Conservation (phyloP, 2,113 vertebrate species). For the Bungarus multicinctus region DNA sequence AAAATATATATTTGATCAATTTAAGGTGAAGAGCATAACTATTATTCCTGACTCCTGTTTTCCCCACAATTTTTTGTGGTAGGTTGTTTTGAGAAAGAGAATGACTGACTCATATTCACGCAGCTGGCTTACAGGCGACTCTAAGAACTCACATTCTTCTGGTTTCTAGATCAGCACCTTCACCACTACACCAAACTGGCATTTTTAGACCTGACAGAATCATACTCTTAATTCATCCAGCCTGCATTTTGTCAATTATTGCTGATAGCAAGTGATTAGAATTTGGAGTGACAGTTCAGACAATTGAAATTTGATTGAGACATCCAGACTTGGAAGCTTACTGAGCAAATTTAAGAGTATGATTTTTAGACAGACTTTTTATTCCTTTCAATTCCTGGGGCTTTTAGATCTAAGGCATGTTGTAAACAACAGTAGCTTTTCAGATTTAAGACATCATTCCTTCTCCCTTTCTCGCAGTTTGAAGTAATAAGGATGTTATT, state of each 20-base stretch:
- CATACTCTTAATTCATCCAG: neutral
- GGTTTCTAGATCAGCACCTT: neutral
- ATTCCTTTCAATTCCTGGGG: neutral
- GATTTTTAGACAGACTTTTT: neutral
- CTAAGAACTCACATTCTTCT: neutral
- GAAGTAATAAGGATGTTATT: neutral
- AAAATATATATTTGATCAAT: neutral
- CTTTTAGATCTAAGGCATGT: neutral
- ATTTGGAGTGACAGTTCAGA: neutral
- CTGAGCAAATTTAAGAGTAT: neutral
- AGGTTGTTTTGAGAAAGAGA: neutral
- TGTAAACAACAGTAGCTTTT: neutral
- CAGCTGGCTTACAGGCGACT: neutral
- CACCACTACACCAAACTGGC: neutral
- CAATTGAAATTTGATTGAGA: neutral
- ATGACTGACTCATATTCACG: neutral
- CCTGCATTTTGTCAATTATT: neutral
- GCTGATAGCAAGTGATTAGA: neutral
- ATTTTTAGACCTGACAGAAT: neutral
- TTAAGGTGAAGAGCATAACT: neutral
- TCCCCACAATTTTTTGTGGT: neutral
- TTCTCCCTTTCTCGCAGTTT: neutral
- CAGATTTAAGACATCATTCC: neutral
- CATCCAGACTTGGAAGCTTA: neutral
- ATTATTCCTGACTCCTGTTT: neutral